Percentiles rank a stretch among this genome's conserved stretches.
These are phyloP conservation scores for Cherax destructor DNA, from an alignment of 1,140 invertebrate species.

Conservation along the genomic window DNA sequence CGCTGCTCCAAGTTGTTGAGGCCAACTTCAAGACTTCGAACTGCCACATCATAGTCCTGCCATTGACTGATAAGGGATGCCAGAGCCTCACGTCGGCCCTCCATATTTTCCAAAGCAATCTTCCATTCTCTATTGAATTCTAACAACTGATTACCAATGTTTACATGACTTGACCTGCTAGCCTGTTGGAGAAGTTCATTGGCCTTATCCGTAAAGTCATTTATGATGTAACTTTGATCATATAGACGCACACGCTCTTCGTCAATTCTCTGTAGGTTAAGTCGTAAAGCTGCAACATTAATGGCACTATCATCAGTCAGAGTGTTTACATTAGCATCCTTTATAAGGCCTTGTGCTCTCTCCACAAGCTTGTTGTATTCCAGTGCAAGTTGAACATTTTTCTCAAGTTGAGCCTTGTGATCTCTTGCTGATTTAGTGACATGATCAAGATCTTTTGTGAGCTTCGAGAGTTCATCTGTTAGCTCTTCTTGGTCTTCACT, in stretches of 20 bases:
- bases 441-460: constrained; percentile 69
- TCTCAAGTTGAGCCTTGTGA: constrained; percentile 61
- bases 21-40: constrained; percentile 81
- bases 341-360: constrained; percentile 84
- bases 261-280: constrained; percentile 78
- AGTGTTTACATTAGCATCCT: constrained; percentile 84
- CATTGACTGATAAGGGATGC: constrained; percentile 84
- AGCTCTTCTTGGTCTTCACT: constrained; percentile 87
- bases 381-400: constrained; percentile 58
- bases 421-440: constrained; percentile 74
- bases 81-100: constrained; percentile 80
- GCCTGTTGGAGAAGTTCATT: constrained; percentile 66
- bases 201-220: constrained; percentile 68
- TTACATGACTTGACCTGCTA: constrained; percentile 77
- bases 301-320: constrained; percentile 86
- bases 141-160: constrained; percentile 80
- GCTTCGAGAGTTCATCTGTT: constrained; percentile 80
- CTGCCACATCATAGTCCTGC: constrained; percentile 83
- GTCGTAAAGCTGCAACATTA: constrained; percentile 82
- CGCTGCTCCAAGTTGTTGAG: constrained; percentile 82
- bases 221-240: constrained; percentile 64
- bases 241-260: constrained; percentile 68
- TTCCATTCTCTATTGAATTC: constrained; percentile 85
- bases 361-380: constrained; percentile 86
- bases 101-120: constrained; percentile 82